A percentile compares a stretch with the other conserved stretches of the same genome.
Conservation (phyloP, 2,888 invertebrate genomes). For the Gymnoscelis rufifasciata region DNA sequence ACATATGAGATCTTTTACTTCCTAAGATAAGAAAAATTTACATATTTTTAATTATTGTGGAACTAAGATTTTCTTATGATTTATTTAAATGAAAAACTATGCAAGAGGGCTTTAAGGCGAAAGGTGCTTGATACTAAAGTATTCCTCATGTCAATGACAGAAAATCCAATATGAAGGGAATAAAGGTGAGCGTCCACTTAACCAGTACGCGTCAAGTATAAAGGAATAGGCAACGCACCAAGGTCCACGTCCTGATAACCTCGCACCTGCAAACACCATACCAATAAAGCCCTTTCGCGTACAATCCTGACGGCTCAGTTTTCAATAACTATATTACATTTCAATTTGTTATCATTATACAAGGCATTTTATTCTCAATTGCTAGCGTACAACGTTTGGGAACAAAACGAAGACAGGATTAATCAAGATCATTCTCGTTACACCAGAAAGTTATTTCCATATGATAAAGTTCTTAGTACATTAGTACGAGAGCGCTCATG, state of each 20-base stretch:
- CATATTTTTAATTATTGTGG: conserved; percentile 71
- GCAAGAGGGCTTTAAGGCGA: conserved; percentile 54
- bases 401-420: no score
- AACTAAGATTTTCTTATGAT: conserved; percentile 72
- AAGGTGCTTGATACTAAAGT: conserved; percentile 3
- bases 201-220: background rate
- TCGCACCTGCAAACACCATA: conserved; percentile 6
- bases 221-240: conserved; percentile 11
- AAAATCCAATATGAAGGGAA: background rate
- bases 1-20: conserved; percentile 78
- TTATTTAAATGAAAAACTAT: conserved; percentile 55
- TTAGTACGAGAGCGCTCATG: background rate
- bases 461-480: background rate
- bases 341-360: conserved; percentile 74
- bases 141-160: background rate
- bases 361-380: conserved; percentile 64
- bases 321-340: conserved; percentile 73
- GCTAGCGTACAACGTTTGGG: conserved; percentile 39
- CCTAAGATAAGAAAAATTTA: conserved; percentile 78
- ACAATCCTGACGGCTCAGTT: conserved; percentile 58
- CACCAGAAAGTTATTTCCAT: no score
- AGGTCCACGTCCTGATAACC: background rate
- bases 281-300: conserved; percentile 56
- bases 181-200: background rate
- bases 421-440: no score